Evolutionary conservation across 2,888 invertebrate species (phyloP), one percentile per base, ranked within the genome.

Genomic region (Sceliomorpha sp.): DNA sequence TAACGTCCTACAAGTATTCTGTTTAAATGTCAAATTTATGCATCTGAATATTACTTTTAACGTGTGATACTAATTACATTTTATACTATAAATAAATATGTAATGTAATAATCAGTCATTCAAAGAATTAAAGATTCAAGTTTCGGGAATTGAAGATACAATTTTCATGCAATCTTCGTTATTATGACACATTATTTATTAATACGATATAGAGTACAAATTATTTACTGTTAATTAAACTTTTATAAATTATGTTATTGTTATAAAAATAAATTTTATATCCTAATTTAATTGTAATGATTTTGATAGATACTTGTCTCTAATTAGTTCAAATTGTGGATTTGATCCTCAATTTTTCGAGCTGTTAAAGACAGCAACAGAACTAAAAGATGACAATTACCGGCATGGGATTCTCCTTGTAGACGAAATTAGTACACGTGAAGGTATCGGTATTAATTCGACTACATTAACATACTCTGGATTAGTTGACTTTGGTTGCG

Each of bases 401-500:
- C 8, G 9, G 9, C 29, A 29, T 4, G 29, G 29, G n/a, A 29
- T 29, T n/a, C 9, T 29, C 8, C 29, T 29, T 29, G 29, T 29
- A 2, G 29, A 29, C 9, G 29, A 29, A 29, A 29, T 29, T 29
- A 24, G 24, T 24, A 48, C 37, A 15, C 31, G 48, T 10, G 10
- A 58, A 39, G 39, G 17, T 32, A 24, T 48, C 0, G 10, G 20
- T 31, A 20, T 48, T 1, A 37, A 48, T 1, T 31, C 47, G 7
- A 31, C 8, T 1, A 29, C 24, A 2, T 10, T 48, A 24, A 32
- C 29, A 1, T 59, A 48, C 12, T 26, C 3, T 24, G 60, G 51
- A 9, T 17, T 60, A 3, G 13, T 31, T 6, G 44, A 60, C 27
- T 60, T 60, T 15, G 39, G 34, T 13, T 8, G 15, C 10, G 15